These are phyloP conservation scores for Tapirus indicus DNA, from an alignment of 2,797 vertebrate genomes.

Conservation along the genomic window DNA sequence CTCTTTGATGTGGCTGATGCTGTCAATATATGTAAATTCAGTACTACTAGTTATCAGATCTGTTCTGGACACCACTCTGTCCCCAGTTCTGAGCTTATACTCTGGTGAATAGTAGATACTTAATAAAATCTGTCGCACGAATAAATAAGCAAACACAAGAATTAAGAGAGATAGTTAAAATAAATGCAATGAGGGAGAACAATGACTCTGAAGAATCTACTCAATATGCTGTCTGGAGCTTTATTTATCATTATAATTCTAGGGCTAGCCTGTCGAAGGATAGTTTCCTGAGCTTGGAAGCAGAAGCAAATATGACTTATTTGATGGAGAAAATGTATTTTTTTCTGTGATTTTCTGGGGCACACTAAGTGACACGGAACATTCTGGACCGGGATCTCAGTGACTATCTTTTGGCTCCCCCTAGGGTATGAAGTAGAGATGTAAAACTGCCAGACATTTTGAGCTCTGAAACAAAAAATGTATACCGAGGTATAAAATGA, in stretches of 20 bases:
- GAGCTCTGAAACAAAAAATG: not conserved
- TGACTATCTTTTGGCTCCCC: conserved; percentile 56
- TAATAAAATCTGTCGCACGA: not conserved
- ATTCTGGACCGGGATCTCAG: not conserved
- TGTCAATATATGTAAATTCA: not conserved
- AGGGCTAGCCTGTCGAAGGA: not conserved
- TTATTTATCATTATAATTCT: not conserved
- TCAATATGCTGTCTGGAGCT: not conserved
- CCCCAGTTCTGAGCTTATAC: not conserved
- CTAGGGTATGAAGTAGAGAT: conserved; percentile 47
- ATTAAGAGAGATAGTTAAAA: not conserved
- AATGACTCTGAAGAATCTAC: not conserved
- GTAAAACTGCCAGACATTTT: not conserved
- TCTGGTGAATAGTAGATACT: not conserved
- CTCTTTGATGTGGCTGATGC: not conserved
- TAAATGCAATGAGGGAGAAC: not conserved
- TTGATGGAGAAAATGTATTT: not conserved
- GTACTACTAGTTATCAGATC: not conserved
- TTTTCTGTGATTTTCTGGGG: not conserved
- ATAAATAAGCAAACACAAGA: not conserved
- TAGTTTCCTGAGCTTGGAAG: not conserved
- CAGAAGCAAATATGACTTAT: not conserved
- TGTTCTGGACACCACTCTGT: not conserved
- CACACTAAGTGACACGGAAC: not conserved
- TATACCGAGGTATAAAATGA: not conserved